phyloP scores from a whole-genome alignment of 1,140 invertebrate species.

The Drosophila watanabei region DNA sequence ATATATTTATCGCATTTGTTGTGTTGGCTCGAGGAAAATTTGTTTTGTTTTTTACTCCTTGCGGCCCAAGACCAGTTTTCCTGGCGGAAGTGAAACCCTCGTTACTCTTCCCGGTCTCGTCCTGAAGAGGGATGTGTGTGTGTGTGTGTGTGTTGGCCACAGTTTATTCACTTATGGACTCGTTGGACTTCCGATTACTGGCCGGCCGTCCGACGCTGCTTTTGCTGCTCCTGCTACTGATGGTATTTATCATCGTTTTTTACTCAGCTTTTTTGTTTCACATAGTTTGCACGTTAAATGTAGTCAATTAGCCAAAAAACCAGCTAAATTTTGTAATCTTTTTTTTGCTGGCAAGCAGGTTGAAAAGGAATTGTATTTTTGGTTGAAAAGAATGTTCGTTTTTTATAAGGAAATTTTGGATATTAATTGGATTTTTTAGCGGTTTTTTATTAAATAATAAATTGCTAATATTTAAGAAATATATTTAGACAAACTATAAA shows the following conservation, averaged over 20 bases:
- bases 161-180: constrained; percentile 80
- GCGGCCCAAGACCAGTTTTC: constrained; percentile 17
- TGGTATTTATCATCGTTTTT: constrained; percentile 38
- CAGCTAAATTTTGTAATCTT: background rate
- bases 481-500: background rate
- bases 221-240: constrained; percentile 11
- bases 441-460: background rate
- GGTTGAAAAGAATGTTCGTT: background rate
- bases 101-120: constrained; percentile 46
- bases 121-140: constrained; percentile 34
- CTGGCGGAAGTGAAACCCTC: constrained; percentile 61
- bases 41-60: constrained; percentile 50
- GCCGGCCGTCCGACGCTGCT: constrained; percentile 28
- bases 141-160: no score
- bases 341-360: background rate
- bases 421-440: background rate
- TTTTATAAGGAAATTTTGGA: background rate
- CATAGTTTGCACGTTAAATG: constrained; percentile 47
- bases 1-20: constrained; percentile 73
- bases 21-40: constrained; percentile 48
- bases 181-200: constrained; percentile 71
- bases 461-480: background rate
- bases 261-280: constrained; percentile 30
- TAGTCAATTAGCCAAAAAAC: constrained; percentile 59
- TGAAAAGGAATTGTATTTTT: background rate